Conservation (phyloP, 1,140 invertebrate genomes). For the Drosophila pachea region DNA sequence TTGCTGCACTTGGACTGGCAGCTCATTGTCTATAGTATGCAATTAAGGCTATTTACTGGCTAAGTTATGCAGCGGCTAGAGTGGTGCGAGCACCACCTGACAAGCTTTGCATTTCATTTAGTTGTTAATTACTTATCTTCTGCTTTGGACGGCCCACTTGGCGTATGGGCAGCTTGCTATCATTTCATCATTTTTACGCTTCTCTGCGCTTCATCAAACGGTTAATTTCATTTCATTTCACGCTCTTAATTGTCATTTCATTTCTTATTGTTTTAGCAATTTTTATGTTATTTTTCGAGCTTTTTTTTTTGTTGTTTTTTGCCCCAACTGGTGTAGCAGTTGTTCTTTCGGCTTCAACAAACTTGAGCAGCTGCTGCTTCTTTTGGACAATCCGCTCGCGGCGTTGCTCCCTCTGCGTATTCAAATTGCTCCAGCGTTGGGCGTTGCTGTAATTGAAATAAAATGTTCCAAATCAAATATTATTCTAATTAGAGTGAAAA, state of each 20-base stretch:
- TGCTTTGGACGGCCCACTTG: slow-evolving; percentile 11
- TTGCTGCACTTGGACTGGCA: slow-evolving; percentile 28
- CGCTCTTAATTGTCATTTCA: slow-evolving; percentile 62
- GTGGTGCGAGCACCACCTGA: slow-evolving; percentile 36
- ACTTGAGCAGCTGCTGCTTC: slow-evolving; percentile 57
- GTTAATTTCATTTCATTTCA: slow-evolving; percentile 60
- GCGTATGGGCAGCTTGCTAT: slow-evolving; percentile 41
- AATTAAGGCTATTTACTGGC: slow-evolving; percentile 61
- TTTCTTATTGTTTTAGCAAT: slow-evolving; percentile 48
- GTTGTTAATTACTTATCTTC: slow-evolving; percentile 37
- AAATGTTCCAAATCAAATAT: slow-evolving; percentile 75
- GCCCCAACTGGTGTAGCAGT: slow-evolving; percentile 27
- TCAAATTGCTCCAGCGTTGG: slow-evolving; percentile 48
- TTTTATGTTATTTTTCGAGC: slow-evolving; percentile 14
- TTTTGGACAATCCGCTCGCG: slow-evolving; percentile 50
- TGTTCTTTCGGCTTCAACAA: slow-evolving; percentile 58
- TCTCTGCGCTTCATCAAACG: slow-evolving; percentile 58
- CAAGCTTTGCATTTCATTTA: slow-evolving; percentile 52
- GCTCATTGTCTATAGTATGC: slow-evolving; percentile 39
- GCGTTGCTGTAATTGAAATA: slow-evolving; percentile 69
- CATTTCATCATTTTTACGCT: slow-evolving; percentile 70
- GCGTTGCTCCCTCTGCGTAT: slow-evolving; percentile 54
- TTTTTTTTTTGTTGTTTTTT: slow-evolving; percentile 31
- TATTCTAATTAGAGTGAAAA: slow-evolving; percentile 71
- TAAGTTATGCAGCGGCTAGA: slow-evolving; percentile 36